Conservation (phyloP, 1,140 invertebrate genomes). For the Meloidogyne floridensis region DNA sequence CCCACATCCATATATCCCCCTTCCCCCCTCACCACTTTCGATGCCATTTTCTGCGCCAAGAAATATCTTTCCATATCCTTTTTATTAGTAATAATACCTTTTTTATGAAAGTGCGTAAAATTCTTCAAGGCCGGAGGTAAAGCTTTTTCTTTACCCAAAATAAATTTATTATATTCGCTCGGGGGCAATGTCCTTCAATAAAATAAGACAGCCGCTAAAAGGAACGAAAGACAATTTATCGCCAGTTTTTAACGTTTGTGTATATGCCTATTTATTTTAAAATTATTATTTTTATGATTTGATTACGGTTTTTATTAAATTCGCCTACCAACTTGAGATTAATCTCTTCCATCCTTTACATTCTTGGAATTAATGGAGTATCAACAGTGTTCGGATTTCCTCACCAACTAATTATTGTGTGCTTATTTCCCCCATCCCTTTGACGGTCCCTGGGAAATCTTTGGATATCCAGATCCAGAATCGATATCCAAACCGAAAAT, state of each 20-base stretch:
- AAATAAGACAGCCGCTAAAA: not conserved
- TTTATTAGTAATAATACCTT: not conserved
- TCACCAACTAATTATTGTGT: no score
- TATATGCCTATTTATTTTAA: not conserved
- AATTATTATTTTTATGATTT: not conserved
- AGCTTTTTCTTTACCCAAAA: not conserved
- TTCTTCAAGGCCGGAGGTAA: not conserved
- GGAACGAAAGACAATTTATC: not conserved
- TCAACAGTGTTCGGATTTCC: no score
- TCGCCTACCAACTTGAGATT: not conserved
- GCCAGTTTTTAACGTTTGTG: not conserved
- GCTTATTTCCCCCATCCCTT: no score
- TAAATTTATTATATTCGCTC: slow-evolving; percentile 8
- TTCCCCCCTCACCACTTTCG: not conserved
- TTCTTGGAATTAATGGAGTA: no score
- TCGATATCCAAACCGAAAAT: no score
- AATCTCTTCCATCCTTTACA: no score
- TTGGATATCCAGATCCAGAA: no score
- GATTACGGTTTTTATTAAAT: not conserved
- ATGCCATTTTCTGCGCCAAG: slow-evolving; percentile 5
- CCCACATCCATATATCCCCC: not conserved
- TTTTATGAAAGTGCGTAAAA: slow-evolving; percentile 1
- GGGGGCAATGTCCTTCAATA: slow-evolving; percentile 4
- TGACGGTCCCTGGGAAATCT: no score
- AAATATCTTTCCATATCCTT: slow-evolving; percentile 8